A percentile compares a stretch with the other conserved stretches of the same genome.
These are phyloP conservation scores for Aricia artaxerxes DNA, from an alignment of 2,888 invertebrate species.

Conservation along the genomic window DNA sequence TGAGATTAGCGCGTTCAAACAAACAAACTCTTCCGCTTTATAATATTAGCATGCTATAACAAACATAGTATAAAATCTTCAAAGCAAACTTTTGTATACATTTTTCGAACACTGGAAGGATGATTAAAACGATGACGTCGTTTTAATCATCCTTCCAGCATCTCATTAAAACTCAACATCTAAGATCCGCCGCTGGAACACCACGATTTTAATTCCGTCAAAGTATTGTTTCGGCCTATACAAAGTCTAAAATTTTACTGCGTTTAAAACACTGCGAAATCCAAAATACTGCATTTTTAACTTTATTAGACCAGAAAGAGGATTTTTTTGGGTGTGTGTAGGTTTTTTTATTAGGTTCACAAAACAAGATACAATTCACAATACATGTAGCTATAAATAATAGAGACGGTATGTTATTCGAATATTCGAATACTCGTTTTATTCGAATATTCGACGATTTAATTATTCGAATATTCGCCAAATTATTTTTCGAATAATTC, in stretches of 20 bases:
- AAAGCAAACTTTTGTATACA: background rate
- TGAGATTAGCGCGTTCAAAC: too few relatives aligned
- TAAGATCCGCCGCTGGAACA: background rate
- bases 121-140: background rate
- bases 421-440: too few relatives aligned
- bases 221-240: background rate
- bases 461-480: too few relatives aligned
- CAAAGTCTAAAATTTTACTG: background rate
- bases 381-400: too few relatives aligned
- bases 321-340: too few relatives aligned
- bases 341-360: too few relatives aligned
- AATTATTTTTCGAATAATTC: too few relatives aligned
- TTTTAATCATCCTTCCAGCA: constrained; percentile 8
- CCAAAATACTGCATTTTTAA: background rate
- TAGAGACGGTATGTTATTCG: too few relatives aligned
- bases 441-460: too few relatives aligned
- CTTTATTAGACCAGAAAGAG: background rate
- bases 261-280: background rate
- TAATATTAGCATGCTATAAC: too few relatives aligned
- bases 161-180: background rate
- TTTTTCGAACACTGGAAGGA: background rate
- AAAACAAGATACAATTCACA: too few relatives aligned
- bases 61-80: background rate
- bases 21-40: too few relatives aligned
- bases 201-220: constrained; percentile 1